Percentiles rank a stretch among this genome's conserved stretches.
These are phyloP conservation scores for Leptobrachium ailaonicum DNA, from an alignment of 2,113 vertebrate genomes.

Conservation along the genomic window DNA sequence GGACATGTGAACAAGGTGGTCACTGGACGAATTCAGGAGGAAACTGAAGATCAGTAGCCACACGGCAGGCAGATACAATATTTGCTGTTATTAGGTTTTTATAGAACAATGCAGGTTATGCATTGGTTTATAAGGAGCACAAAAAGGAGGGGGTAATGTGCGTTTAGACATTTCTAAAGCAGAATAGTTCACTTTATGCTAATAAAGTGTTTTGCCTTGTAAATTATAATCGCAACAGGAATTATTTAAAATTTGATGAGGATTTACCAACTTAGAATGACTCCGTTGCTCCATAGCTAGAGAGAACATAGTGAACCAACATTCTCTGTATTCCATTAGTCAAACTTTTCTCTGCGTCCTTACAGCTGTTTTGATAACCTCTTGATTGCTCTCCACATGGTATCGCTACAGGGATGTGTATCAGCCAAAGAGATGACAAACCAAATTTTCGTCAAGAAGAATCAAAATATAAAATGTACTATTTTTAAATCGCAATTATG, in stretches of 20 bases:
- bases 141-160: no score
- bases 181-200: constrained; percentile 1
- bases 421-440: background rate
- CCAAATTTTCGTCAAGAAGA: constrained; percentile 20
- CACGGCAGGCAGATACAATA: no score
- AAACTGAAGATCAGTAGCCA: no score
- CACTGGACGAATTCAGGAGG: no score
- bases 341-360: constrained; percentile 6
- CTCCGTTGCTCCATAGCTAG: constrained; percentile 14
- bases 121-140: no score
- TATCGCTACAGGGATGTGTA: constrained; percentile 20
- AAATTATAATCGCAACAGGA: constrained; percentile 31
- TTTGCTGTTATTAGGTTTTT: no score
- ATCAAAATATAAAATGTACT: background rate
- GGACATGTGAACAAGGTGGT: no score
- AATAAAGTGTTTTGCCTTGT: background rate
- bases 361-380: constrained; percentile 44
- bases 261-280: constrained; percentile 31
- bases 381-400: constrained; percentile 34
- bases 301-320: background rate
- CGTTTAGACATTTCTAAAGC: background rate
- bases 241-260: constrained; percentile 48
- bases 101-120: no score
- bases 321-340: constrained; percentile 35
- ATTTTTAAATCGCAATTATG: background rate